These are phyloP conservation scores for Myiotriccus ornatus DNA, from an alignment of 2,797 vertebrate genomes.

Conservation along the genomic window DNA sequence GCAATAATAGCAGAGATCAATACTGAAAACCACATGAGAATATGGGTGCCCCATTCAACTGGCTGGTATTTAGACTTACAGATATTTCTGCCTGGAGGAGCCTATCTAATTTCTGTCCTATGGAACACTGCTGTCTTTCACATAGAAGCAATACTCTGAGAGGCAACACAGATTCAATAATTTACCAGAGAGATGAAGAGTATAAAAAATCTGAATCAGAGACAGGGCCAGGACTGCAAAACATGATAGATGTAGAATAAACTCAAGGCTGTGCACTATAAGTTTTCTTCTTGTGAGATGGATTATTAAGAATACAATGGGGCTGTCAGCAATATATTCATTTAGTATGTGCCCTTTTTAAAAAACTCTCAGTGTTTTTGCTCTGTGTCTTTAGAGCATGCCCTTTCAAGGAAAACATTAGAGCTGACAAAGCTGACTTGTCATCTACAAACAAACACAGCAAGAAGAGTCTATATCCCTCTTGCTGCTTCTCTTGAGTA, in stretches of 20 bases:
- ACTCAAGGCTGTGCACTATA: not conserved
- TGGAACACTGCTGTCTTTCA: conserved; percentile 17
- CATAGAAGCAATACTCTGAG: not conserved
- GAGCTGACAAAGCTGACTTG: conserved; percentile 11
- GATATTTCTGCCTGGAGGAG: conserved; percentile 19
- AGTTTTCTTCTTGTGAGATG: conserved; percentile 7
- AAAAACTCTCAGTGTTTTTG: not conserved
- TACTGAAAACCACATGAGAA: not conserved
- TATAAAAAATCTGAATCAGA: not conserved
- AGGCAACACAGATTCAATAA: conserved; percentile 46
- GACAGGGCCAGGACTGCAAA: not conserved
- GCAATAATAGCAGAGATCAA: not conserved
- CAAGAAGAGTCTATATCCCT: not conserved
- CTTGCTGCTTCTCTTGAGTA: not conserved
- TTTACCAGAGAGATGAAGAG: conserved; percentile 35
- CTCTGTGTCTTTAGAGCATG: not conserved
- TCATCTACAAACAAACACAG: not conserved
- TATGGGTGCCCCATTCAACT: not conserved
- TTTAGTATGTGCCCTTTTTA: not conserved
- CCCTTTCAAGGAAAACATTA: not conserved
- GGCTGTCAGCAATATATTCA: conserved; percentile 13
- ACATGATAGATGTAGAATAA: not conserved
- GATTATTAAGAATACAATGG: conserved; percentile 21
- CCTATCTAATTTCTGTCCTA: conserved; percentile 36
- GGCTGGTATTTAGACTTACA: conserved; percentile 48